These are phyloP conservation scores for Anhinga rufa DNA, from an alignment of 2,113 vertebrate species.

Conservation along the genomic window DNA sequence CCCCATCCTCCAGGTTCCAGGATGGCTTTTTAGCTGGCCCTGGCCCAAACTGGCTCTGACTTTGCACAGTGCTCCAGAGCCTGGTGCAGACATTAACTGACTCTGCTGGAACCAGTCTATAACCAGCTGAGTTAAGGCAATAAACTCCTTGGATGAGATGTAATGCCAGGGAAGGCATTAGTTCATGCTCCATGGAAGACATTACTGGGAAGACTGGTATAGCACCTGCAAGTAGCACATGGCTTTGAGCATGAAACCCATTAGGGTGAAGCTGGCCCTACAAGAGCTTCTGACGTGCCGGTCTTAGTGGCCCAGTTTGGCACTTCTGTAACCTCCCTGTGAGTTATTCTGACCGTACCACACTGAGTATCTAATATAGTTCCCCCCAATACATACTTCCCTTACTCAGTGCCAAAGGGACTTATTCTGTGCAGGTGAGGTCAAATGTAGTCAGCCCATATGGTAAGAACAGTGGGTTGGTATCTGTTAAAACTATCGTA, in stretches of 20 bases:
- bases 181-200: background rate
- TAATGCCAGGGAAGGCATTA: background rate
- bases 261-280: background rate
- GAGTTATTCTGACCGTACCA: background rate
- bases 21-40: background rate
- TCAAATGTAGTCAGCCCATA: background rate
- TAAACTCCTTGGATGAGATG: background rate
- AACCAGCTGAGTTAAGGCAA: background rate
- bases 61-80: fast-evolving
- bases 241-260: background rate
- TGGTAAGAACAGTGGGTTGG: fast-evolving
- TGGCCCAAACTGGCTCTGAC: background rate
- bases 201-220: background rate
- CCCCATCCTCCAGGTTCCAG: background rate
- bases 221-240: background rate
- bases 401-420: background rate
- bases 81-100: background rate
- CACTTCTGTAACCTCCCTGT: background rate
- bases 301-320: background rate
- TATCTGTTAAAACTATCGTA: background rate
- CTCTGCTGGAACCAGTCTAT: background rate
- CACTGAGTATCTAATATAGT: background rate
- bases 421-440: background rate
- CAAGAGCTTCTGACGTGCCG: background rate
- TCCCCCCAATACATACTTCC: background rate